These are phyloP conservation scores for Aculops lycopersici DNA, from an alignment of 1,140 invertebrate species.

Conservation along the genomic window DNA sequence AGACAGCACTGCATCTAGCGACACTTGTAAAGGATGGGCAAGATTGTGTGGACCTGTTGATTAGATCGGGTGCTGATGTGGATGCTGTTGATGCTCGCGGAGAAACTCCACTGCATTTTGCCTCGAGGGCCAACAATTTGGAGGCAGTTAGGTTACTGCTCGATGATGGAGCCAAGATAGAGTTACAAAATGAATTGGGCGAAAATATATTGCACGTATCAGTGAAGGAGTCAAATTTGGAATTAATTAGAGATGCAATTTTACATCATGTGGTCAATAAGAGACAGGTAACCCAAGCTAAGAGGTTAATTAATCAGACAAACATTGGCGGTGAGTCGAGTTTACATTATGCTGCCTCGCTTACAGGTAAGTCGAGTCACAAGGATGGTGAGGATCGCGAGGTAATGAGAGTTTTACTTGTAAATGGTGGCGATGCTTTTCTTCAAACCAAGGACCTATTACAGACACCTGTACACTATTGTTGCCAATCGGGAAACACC, in stretches of 20 bases:
- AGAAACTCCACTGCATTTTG: conserved; percentile 57
- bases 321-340: conserved; percentile 48
- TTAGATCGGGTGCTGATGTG: conserved; percentile 83
- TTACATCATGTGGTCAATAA: conserved; percentile 34
- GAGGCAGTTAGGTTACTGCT: conserved; percentile 47
- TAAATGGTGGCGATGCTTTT: conserved; percentile 57
- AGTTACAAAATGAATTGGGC: conserved; percentile 50
- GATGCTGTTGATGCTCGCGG: conserved; percentile 34
- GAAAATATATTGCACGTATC: conserved; percentile 10
- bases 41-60: conserved; percentile 74
- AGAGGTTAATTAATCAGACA: conserved; percentile 6
- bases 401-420: conserved; percentile 49
- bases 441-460: conserved; percentile 24
- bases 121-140: conserved; percentile 53
- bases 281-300: background rate
- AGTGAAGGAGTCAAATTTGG: conserved; percentile 7
- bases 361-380: conserved; percentile 19
- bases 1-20: conserved; percentile 81
- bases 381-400: conserved; percentile 46
- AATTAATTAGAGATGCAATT: background rate
- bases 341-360: conserved; percentile 36
- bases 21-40: conserved; percentile 67
- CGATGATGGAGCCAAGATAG: conserved; percentile 60
- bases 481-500: conserved; percentile 72
- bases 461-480: conserved; percentile 81